phyloP scores from a whole-genome alignment of 2,113 vertebrate species.

The Alexandromys fortis region DNA sequence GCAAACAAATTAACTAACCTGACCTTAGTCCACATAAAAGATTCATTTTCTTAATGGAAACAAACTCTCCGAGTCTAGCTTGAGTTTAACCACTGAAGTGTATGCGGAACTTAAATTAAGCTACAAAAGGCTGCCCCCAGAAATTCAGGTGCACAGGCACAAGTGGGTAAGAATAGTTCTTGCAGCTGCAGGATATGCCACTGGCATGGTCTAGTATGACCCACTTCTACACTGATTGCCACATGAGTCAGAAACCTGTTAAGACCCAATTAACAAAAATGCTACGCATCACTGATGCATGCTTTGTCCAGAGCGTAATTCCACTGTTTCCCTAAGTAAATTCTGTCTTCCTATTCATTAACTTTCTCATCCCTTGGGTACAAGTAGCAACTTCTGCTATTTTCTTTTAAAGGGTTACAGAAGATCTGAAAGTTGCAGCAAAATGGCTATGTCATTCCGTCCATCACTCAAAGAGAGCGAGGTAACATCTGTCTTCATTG shows the following conservation, averaged over 20 bases:
- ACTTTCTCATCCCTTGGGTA: constrained; percentile 87
- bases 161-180: constrained; percentile 80
- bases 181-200: constrained; percentile 66
- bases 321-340: constrained; percentile 87
- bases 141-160: constrained; percentile 72
- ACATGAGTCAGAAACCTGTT: constrained; percentile 87
- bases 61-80: constrained; percentile 74
- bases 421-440: constrained; percentile 79
- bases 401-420: constrained; percentile 84
- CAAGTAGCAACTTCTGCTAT: constrained; percentile 80
- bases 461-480: constrained; percentile 50
- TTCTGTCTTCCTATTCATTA: constrained; percentile 88
- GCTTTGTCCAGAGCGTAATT: constrained; percentile 89
- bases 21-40: constrained; percentile 81
- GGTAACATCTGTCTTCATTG: constrained; percentile 35
- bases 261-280: constrained; percentile 91
- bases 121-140: constrained; percentile 32
- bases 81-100: constrained; percentile 77
- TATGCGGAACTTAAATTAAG: constrained; percentile 71
- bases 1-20: constrained; percentile 83
- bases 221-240: constrained; percentile 87
- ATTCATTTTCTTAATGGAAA: constrained; percentile 84
- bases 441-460: constrained; percentile 74
- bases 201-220: constrained; percentile 83
- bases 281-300: constrained; percentile 87